Evolutionary conservation across 1,140 invertebrate species (phyloP).

Genomic region (Mizuhopecten yessoensis): DNA sequence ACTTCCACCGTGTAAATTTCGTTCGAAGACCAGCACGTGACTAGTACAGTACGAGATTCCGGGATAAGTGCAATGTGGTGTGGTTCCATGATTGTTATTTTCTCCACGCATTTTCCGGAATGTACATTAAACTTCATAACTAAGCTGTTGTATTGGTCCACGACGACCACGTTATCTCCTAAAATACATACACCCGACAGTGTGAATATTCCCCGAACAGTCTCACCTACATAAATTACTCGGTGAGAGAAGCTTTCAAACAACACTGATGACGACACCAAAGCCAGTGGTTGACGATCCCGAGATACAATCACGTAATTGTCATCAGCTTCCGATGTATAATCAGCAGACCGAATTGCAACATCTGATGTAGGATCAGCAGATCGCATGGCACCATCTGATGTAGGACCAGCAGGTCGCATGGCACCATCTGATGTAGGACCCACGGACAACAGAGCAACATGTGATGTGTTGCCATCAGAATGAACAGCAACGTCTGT

Average conservation of each 20-base stretch:
- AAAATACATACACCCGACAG: neutral
- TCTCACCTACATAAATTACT: neutral
- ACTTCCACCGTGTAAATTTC: neutral
- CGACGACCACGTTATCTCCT: neutral
- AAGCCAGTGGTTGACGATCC: neutral
- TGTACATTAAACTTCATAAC: neutral
- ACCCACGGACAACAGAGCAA: too few relatives aligned
- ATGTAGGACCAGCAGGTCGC: neutral
- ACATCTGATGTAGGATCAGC: neutral
- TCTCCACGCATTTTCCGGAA: neutral
- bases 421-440: too few relatives aligned
- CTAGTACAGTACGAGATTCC: neutral
- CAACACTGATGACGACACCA: neutral
- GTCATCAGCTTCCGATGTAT: neutral
- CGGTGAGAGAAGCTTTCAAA: constrained; percentile 14
- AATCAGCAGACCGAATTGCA: neutral
- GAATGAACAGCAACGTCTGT: too few relatives aligned
- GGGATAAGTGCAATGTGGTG: neutral
- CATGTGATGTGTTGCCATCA: too few relatives aligned
- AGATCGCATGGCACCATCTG: too few relatives aligned
- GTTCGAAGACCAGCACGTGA: neutral
- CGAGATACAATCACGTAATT: neutral
- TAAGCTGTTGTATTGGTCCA: neutral
- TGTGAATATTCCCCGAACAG: neutral
- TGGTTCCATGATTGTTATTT: neutral